phyloP scores from a whole-genome alignment of 2,888 invertebrate genomes.

The Digitonthophagus gazella region DNA sequence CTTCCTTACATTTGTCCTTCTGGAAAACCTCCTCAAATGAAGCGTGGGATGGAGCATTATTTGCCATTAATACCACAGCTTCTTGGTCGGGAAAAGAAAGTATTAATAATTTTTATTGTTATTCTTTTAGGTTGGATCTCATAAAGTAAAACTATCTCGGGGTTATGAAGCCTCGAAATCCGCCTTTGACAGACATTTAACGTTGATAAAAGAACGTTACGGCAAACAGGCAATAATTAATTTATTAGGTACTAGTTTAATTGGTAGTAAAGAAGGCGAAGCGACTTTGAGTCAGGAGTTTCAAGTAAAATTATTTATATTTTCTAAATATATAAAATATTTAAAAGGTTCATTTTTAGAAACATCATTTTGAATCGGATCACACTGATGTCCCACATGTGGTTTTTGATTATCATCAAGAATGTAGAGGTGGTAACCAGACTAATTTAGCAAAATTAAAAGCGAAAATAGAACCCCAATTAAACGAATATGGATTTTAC shows the following conservation, averaged over 20 bases:
- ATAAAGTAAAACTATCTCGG: conserved; percentile 95
- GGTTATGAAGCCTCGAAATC: conserved; percentile 93
- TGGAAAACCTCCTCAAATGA: no score
- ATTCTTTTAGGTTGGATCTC: conserved; percentile 79
- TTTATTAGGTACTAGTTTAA: conserved; percentile 83
- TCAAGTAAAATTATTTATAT: conserved; percentile 60
- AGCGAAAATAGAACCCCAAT: conserved; percentile 69
- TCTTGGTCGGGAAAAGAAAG: not conserved
- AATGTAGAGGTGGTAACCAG: conserved; percentile 81
- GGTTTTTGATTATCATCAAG: conserved; percentile 95
- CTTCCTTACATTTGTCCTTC: no score
- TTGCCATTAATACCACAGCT: conserved; percentile 2
- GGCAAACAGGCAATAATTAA: conserved; percentile 91
- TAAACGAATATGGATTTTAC: conserved; percentile 59
- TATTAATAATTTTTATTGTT: not conserved
- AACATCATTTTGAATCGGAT: conserved; percentile 79
- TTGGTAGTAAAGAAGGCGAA: conserved; percentile 97
- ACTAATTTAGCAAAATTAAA: conserved; percentile 79
- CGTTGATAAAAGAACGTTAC: conserved; percentile 82
- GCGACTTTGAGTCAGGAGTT: conserved; percentile 92
- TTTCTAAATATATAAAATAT: not conserved
- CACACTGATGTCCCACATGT: conserved; percentile 84
- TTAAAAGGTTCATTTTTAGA: conserved; percentile 50
- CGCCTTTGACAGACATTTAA: conserved; percentile 89
- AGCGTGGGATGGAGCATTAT: no score